phyloP scores from a whole-genome alignment of 1,140 invertebrate species.

The Ylistrum balloti region DNA sequence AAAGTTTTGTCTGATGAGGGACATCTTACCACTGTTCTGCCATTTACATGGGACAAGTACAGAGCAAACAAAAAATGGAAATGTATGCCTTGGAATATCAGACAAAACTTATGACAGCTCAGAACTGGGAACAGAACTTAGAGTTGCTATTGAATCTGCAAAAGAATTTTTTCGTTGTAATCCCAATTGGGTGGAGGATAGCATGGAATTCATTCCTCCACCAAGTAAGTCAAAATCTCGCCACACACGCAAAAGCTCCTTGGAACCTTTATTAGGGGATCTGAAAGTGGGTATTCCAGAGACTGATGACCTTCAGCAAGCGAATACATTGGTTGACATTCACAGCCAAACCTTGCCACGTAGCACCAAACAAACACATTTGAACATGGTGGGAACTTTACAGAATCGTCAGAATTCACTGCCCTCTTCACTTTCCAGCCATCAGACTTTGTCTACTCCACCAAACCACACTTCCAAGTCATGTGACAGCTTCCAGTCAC shows the following conservation, averaged over 20 bases:
- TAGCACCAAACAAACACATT: conserved; percentile 25
- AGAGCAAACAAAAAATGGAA: conserved; percentile 67
- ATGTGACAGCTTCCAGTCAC: conserved; percentile 70
- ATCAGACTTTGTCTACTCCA: conserved; percentile 63
- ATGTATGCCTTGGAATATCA: conserved; percentile 60
- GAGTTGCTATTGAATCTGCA: conserved; percentile 75
- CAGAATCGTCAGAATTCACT: conserved; percentile 73
- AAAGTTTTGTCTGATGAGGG: conserved; percentile 77
- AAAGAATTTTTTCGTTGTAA: conserved; percentile 75
- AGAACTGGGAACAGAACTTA: conserved; percentile 73
- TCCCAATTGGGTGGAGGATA: conserved; percentile 79
- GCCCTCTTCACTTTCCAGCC: conserved; percentile 75
- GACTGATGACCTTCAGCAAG: conserved; percentile 45
- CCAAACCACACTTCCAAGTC: conserved; percentile 70
- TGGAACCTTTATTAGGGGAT: conserved; percentile 71
- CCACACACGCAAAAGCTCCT: conserved; percentile 69
- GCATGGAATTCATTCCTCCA: conserved; percentile 70
- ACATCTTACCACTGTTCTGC: conserved; percentile 72
- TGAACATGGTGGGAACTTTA: conserved; percentile 47
- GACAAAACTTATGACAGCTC: conserved; percentile 69
- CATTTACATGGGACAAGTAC: conserved; percentile 72
- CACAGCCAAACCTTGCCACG: conserved; percentile 63
- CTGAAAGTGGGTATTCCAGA: conserved; percentile 45
- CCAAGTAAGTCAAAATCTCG: conserved; percentile 67
- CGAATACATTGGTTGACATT: conserved; percentile 55